Evolutionary conservation across 2,888 invertebrate genomes (phyloP).

Genomic region (Nebria brevicollis): DNA sequence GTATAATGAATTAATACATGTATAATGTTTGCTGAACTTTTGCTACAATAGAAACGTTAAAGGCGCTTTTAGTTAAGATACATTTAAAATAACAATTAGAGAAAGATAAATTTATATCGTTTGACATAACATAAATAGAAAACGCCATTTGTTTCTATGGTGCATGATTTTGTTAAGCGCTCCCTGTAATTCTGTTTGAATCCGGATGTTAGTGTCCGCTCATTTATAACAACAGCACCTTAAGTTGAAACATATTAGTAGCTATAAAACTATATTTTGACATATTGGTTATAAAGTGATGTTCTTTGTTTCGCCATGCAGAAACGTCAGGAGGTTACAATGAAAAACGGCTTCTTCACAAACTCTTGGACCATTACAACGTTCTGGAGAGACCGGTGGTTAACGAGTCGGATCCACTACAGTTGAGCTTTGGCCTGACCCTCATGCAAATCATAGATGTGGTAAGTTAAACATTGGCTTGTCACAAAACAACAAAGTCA

Average conservation of each 20-base stretch:
- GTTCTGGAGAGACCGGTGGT: conserved; percentile 93
- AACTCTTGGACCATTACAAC: conserved; percentile 93
- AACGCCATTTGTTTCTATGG: no score
- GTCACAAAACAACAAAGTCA: background rate
- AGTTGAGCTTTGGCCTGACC: conserved; percentile 95
- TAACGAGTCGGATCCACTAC: conserved; percentile 95
- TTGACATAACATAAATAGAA: no score
- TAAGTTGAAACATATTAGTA: background rate
- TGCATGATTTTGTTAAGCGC: no score
- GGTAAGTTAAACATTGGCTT: conserved; percentile 71
- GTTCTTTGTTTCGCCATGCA: conserved; percentile 57
- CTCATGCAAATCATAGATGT: conserved; percentile 98
- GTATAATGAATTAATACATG: no score
- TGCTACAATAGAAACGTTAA: no score
- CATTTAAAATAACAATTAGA: no score
- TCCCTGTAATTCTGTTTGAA: no score
- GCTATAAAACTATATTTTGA: background rate
- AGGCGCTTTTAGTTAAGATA: no score
- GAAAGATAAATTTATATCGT: no score
- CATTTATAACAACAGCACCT: no score
- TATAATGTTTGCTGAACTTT: no score
- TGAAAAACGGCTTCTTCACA: conserved; percentile 91
- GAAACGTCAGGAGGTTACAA: conserved; percentile 88
- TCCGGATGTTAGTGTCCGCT: no score
- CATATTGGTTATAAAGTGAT: conserved; percentile 26